phyloP scores from a whole-genome alignment of 2,888 invertebrate species.

The Drosophila monieri region DNA sequence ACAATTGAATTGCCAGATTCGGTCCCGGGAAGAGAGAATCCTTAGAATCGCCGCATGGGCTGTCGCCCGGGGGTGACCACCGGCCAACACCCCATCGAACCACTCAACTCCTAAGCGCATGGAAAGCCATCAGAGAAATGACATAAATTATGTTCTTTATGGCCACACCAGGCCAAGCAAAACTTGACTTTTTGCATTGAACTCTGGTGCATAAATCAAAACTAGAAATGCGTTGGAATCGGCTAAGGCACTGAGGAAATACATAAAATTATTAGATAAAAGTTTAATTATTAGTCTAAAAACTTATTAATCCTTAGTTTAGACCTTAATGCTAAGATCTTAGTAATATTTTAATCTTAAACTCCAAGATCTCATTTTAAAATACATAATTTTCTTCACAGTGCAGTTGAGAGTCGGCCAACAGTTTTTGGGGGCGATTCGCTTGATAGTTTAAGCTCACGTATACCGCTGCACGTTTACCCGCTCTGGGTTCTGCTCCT shows the following conservation, averaged over 20 bases:
- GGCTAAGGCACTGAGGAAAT: slow-evolving; percentile 3
- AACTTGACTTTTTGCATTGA: slow-evolving; percentile 78
- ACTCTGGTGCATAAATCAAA: slow-evolving; percentile 70
- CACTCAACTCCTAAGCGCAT: slow-evolving; percentile 44
- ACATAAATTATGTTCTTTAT: slow-evolving; percentile 75
- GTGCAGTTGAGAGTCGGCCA: not conserved
- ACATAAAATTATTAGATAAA: not conserved
- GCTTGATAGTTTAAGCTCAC: slow-evolving; percentile 57
- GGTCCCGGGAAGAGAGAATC: slow-evolving; percentile 1
- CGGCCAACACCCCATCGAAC: slow-evolving; percentile 39
- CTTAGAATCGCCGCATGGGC: not conserved
- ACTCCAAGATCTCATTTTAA: not conserved
- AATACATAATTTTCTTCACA: not conserved
- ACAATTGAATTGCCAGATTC: slow-evolving; percentile 34
- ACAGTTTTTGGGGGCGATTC: slow-evolving; percentile 10
- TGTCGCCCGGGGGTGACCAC: not conserved
- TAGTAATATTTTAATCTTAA: not conserved
- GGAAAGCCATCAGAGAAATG: slow-evolving; percentile 44
- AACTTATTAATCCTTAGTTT: not conserved
- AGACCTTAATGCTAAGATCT: not conserved
- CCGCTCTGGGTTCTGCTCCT: slow-evolving; percentile 12
- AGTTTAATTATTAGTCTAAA: not conserved
- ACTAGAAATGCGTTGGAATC: slow-evolving; percentile 33
- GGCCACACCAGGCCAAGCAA: slow-evolving; percentile 48
- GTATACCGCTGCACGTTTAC: slow-evolving; percentile 51